These are phyloP conservation scores for Bombus pyrosoma DNA, from an alignment of 1,140 invertebrate species.

Conservation along the genomic window DNA sequence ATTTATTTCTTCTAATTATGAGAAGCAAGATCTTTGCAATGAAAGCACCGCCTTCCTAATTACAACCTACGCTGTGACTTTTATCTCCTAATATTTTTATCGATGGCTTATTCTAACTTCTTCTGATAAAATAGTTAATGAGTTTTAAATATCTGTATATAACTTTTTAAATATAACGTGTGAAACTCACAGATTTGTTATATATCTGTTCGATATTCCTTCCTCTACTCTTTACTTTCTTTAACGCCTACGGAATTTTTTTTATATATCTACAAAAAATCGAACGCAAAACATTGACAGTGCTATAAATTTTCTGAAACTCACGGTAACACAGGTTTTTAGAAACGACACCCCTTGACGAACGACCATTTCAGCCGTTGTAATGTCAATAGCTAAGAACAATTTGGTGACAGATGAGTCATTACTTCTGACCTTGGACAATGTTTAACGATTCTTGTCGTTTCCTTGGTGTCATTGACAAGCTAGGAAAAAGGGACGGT, in stretches of 20 bases:
- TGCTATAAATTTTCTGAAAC: not conserved
- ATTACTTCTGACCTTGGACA: slow-evolving; percentile 17
- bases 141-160: not conserved
- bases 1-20: slow-evolving; percentile 31
- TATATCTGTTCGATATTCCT: not conserved
- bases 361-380: not conserved
- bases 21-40: not conserved
- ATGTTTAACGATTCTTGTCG: no score
- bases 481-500: not conserved
- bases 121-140: no score
- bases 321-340: not conserved
- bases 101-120: not conserved
- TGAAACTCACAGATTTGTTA: no score
- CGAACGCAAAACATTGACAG: no score
- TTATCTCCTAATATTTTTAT: not conserved
- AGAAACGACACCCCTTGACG: not conserved
- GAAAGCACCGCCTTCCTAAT: slow-evolving; percentile 24
- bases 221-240: no score
- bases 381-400: slow-evolving; percentile 7
- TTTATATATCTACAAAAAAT: not conserved
- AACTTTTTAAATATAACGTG: not conserved
- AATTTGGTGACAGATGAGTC: slow-evolving; percentile 11
- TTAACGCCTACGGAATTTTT: rapidly evolving
- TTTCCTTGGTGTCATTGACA: not conserved
- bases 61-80: not conserved